Base-by-base conservation (phyloP, 2,888 invertebrate species). In the Heliconius ethilla region DNA sequence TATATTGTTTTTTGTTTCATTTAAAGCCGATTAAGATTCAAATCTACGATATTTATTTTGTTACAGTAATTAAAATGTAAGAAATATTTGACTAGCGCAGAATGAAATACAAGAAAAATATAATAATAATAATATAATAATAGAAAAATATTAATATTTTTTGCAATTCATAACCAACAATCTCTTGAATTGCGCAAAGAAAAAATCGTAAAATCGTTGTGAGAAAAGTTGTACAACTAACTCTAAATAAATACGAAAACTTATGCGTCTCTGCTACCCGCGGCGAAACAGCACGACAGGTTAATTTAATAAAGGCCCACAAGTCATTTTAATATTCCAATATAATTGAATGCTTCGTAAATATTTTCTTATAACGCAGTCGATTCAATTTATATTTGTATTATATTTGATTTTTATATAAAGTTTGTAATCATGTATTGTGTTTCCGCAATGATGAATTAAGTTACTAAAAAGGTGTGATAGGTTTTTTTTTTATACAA, bases 281-380 rank as follows among this genome's bases (percentile, higher is more conserved):
- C 74, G n/a, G 77, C 67, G 77, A 77, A 77, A 67, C 77, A 77
- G 77, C 77, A 67, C 73, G 77, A 77, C 67, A 77, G 73, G 73
- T 77, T 77, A 77, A 77, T 77, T 77, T 77, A 77, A 77, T 77
- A 77, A 77, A 77, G 73, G 73, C 62, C 40, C 77, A 77, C 77
- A 77, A 77, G 74, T 77, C 67, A 77, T 74, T 69, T 77, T 74
- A 73, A 66, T 77, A 77, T 67, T 77, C 33, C 77, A 77, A 63
- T 74, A 77, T 77, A 77, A 77, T 77, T 77, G 77, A 77, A 77
- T n/a, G 73, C 45, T 67, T 67, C 67, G 77, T 73, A 74, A 77
- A 77, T 66, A 73, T 77, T 77, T 37, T 63, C 70, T 51, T 76
- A 65, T 62, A 65, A 74, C 27, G 27, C 63, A 40, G 40, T 59